A percentile compares a stretch with the other conserved stretches of the same genome.
Conservation (phyloP, 2,797 vertebrate species). For the Hafferia zeledoni region DNA sequence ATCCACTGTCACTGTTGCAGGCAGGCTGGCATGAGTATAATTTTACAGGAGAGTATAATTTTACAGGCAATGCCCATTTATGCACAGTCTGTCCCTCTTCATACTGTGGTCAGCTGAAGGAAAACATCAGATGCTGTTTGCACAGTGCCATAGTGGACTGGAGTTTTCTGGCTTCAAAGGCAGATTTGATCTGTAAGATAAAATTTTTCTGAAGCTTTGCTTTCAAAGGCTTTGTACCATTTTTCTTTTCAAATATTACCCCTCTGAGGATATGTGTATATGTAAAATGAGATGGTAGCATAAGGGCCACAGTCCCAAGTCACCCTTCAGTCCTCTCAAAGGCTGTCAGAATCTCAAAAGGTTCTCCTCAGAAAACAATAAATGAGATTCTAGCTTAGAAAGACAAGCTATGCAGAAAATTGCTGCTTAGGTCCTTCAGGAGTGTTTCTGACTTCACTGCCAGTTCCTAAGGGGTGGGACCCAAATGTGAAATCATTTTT, state of each 20-base stretch:
- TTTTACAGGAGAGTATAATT: not conserved
- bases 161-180: not conserved
- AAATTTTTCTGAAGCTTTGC: not conserved
- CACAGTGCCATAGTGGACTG: fast-evolving
- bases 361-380: not conserved
- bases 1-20: not conserved
- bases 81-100: not conserved
- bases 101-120: not conserved
- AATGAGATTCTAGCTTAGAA: not conserved
- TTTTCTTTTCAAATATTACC: conserved; percentile 1
- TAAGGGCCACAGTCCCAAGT: not conserved
- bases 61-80: not conserved
- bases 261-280: not conserved
- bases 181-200: not conserved
- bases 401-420: not conserved
- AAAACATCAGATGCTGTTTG: not conserved
- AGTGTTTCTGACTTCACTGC: not conserved
- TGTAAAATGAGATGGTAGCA: not conserved
- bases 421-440: not conserved
- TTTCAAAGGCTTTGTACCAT: not conserved
- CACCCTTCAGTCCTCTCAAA: not conserved
- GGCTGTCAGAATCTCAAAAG: not conserved
- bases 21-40: not conserved
- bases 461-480: not conserved
- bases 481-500: not conserved